phyloP scores from a whole-genome alignment of 2,888 invertebrate species.

The Punctoribates punctum region DNA sequence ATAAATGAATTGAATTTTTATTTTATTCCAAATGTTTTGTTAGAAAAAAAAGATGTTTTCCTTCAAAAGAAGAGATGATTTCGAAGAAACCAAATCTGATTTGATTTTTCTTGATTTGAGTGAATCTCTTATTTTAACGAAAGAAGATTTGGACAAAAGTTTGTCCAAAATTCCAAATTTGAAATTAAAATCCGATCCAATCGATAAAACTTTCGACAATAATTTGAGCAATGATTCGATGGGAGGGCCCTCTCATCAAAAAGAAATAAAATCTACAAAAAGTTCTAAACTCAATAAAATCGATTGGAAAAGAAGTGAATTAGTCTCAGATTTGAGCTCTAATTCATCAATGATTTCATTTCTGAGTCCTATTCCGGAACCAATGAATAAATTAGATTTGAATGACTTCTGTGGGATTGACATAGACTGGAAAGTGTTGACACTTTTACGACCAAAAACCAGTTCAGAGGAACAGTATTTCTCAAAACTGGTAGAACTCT shows the following conservation, averaged over 20 bases:
- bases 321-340: background rate
- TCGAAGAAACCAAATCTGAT: background rate
- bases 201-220: conserved; percentile 63
- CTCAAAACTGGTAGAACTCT: conserved; percentile 59
- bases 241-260: background rate
- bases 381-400: conserved; percentile 71
- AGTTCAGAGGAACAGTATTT: conserved; percentile 82
- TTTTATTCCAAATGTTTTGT: too few species aligned
- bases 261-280: background rate
- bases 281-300: background rate
- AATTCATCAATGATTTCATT: conserved; percentile 25
- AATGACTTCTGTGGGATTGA: conserved; percentile 76
- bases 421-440: conserved; percentile 90
- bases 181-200: conserved; percentile 80
- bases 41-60: background rate
- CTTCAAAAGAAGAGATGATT: conserved; percentile 11
- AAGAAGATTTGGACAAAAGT: conserved; percentile 75
- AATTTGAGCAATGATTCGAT: background rate
- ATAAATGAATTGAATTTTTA: too few species aligned
- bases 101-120: conserved; percentile 69
- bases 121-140: conserved; percentile 68
- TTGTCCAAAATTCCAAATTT: conserved; percentile 84
- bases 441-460: conserved; percentile 75
- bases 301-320: background rate
- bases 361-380: conserved; percentile 74